Percentiles rank a stretch among this genome's conserved stretches.
phyloP scores from a whole-genome alignment of 2,888 invertebrate species.

The Tetramorium bicarinatum region DNA sequence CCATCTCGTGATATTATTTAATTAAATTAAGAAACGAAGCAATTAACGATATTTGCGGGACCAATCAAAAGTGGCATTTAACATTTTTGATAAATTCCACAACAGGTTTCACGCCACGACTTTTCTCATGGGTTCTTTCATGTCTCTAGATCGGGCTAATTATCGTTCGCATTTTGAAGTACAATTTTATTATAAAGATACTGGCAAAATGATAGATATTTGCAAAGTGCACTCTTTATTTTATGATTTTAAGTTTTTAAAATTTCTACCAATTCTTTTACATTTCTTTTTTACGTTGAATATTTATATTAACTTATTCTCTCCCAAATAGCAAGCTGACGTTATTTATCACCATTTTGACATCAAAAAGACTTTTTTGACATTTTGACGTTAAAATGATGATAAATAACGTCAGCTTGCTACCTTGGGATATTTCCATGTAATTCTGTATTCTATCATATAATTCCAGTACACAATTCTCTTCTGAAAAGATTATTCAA shows the following conservation, averaged over 20 bases:
- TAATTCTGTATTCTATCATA: not conserved
- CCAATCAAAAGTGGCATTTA: slow-evolving; percentile 48
- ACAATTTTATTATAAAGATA: not conserved
- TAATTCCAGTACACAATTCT: not conserved
- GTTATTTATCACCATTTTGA: too few relatives aligned
- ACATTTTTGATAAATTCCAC: slow-evolving; percentile 38
- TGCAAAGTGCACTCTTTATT: not conserved
- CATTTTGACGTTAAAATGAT: too few relatives aligned
- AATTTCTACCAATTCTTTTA: not conserved
- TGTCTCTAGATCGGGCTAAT: not conserved
- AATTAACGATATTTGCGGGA: not conserved
- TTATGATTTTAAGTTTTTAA: not conserved
- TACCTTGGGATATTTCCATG: not conserved
- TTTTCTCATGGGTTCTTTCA: not conserved
- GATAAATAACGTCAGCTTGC: too few relatives aligned
- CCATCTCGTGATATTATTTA: not conserved
- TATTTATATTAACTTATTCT: not conserved
- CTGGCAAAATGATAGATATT: not conserved
- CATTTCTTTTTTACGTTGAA: not conserved
- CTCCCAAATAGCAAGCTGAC: too few relatives aligned
- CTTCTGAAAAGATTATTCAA: not conserved
- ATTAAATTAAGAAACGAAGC: not conserved
- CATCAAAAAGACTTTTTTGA: too few relatives aligned
- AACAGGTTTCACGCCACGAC: not conserved
- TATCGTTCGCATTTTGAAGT: not conserved